These are phyloP conservation scores for Thunnus albacares DNA, from an alignment of 2,797 vertebrate genomes.

Conservation along the genomic window DNA sequence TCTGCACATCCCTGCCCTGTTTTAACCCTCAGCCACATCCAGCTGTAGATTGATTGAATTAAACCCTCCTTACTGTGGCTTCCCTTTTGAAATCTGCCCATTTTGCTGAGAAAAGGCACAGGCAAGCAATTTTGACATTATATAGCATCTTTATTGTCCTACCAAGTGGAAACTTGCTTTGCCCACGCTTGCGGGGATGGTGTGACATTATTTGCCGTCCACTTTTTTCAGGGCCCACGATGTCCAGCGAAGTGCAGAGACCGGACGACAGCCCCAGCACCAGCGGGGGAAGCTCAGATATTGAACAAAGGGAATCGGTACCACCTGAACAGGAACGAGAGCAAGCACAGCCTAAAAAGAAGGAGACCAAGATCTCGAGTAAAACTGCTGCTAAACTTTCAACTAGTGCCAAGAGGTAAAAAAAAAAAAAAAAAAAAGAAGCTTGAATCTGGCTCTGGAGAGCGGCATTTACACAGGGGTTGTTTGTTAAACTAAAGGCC, in stretches of 20 bases:
- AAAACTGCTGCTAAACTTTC: constrained; percentile 99
- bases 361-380: constrained; percentile 98
- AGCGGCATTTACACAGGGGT: constrained; percentile 44
- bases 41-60: constrained; percentile 17
- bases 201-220: background rate
- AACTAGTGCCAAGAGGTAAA: constrained; percentile 99
- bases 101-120: no score
- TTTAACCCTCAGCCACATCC: constrained; percentile 1
- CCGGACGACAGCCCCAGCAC: constrained; percentile 99
- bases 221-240: constrained; percentile 86
- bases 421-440: background rate
- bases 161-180: background rate
- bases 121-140: background rate
- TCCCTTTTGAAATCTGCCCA: no score
- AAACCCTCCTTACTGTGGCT: background rate
- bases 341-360: constrained; percentile 97
- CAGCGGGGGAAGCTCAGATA: constrained; percentile 98
- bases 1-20: background rate
- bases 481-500: constrained; percentile 65
- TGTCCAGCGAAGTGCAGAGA: constrained; percentile 98
- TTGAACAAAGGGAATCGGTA: constrained; percentile 94
- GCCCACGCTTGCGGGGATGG: constrained; percentile 9
- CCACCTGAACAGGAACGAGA: constrained; percentile 95
- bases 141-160: constrained; percentile 1
- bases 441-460: constrained; percentile 22